A percentile compares a stretch with the other conserved stretches of the same genome.
Conservation (phyloP, 2,888 invertebrate species). For the Trissoscelio sp. region DNA sequence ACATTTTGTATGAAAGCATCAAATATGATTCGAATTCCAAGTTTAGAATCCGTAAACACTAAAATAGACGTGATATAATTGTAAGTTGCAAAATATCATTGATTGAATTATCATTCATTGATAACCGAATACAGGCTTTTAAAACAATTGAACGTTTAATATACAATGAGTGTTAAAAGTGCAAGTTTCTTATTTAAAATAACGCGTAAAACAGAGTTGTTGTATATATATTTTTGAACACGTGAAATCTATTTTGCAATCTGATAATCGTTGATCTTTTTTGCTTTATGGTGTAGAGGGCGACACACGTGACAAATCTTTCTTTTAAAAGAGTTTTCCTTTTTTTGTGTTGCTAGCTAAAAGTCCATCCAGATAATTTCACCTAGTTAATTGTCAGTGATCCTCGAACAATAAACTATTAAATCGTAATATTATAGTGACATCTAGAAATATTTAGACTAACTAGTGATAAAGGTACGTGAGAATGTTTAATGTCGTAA, state of each 20-base stretch:
- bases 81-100: no score
- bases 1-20: neutral
- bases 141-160: neutral
- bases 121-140: neutral
- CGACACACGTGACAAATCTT: neutral
- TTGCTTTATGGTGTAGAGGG: neutral
- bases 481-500: neutral
- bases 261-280: constrained; percentile 12
- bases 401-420: constrained; percentile 11
- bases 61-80: constrained; percentile 40
- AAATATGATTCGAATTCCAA: neutral
- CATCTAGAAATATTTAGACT: constrained; percentile 13
- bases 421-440: constrained; percentile 16
- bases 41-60: neutral
- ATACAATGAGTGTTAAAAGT: neutral
- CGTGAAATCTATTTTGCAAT: constrained; percentile 28
- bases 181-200: constrained; percentile 1
- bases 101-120: constrained; percentile 1
- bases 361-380: constrained; percentile 27
- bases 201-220: constrained; percentile 7
- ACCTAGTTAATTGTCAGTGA: neutral
- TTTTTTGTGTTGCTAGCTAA: neutral
- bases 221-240: constrained; percentile 30
- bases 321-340: neutral
- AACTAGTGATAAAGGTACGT: constrained; percentile 5